Percentiles rank a stretch among this genome's conserved stretches.
Conservation (phyloP, 2,113 vertebrate genomes). For the Illadopsis cleaveri region DNA sequence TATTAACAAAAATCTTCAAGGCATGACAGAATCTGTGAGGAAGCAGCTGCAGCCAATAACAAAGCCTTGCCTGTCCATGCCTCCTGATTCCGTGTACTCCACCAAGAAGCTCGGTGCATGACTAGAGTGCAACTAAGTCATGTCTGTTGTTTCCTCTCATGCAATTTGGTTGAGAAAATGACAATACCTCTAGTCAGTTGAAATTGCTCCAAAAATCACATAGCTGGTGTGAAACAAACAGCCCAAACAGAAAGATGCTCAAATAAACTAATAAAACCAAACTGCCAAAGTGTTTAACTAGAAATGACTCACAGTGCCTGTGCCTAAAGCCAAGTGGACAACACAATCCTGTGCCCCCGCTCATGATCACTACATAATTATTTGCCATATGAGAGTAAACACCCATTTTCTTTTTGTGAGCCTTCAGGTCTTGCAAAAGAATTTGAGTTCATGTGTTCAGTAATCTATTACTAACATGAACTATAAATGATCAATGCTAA, state of each 20-base stretch:
- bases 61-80: not conserved
- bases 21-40: not conserved
- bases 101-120: not conserved
- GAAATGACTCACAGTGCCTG: not conserved
- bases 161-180: not conserved
- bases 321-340: not conserved
- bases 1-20: slow-evolving; percentile 35
- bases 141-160: not conserved
- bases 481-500: not conserved
- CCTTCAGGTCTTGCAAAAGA: not conserved
- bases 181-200: not conserved
- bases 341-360: not conserved
- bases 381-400: not conserved
- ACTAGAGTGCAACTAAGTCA: not conserved
- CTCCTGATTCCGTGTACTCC: not conserved
- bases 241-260: slow-evolving; percentile 17
- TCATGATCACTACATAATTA: not conserved
- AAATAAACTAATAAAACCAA: slow-evolving; percentile 7
- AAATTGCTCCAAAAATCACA: slow-evolving; percentile 26
- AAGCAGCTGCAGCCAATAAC: not conserved
- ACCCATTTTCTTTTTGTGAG: not conserved
- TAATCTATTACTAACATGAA: not conserved
- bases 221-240: slow-evolving; percentile 22
- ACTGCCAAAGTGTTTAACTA: not conserved
- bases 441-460: not conserved